These are phyloP conservation scores for Melinopterus prodromus DNA, from an alignment of 2,888 invertebrate species.

Conservation along the genomic window DNA sequence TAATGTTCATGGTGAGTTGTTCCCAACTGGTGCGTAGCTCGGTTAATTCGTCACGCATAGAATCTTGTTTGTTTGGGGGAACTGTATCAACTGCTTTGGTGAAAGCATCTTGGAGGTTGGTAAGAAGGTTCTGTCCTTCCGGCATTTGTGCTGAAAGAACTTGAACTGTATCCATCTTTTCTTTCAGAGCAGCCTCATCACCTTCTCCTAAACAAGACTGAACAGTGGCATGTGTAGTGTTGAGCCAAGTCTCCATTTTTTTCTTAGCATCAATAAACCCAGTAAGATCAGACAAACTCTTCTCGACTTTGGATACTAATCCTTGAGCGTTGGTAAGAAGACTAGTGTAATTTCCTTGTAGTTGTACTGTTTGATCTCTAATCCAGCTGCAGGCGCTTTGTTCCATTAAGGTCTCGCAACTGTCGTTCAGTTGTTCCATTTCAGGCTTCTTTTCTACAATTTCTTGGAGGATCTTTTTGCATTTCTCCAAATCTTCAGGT, in stretches of 20 bases:
- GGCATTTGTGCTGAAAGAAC: conserved; percentile 74
- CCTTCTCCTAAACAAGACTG: conserved; percentile 85
- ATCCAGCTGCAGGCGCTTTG: conserved; percentile 85
- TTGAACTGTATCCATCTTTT: conserved; percentile 82
- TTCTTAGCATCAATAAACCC: conserved; percentile 89
- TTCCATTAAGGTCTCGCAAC: conserved; percentile 87
- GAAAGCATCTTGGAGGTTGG: conserved; percentile 85
- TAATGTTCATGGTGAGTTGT: conserved; percentile 86
- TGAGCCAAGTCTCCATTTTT: conserved; percentile 85
- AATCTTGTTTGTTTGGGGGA: conserved; percentile 81
- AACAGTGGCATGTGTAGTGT: conserved; percentile 80
- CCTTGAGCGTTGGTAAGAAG: conserved; percentile 82
- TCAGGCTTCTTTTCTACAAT: conserved; percentile 78
- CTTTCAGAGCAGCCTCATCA: conserved; percentile 77
- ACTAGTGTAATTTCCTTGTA: conserved; percentile 84
- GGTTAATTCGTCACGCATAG: conserved; percentile 78
- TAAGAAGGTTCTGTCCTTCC: conserved; percentile 85
- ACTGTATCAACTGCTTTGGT: conserved; percentile 85
- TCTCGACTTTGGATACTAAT: conserved; percentile 85
- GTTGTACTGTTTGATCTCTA: conserved; percentile 84
- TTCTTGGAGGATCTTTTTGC: conserved; percentile 78
- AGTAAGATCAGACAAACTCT: conserved; percentile 89
- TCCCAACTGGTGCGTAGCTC: conserved; percentile 88
- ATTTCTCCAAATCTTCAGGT: conserved; percentile 79
- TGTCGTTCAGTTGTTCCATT: conserved; percentile 85